A percentile compares a stretch with the other conserved stretches of the same genome.
Evolutionary conservation across 2,113 vertebrate species (phyloP).

Genomic region (Epinephelus lanceolatus): DNA sequence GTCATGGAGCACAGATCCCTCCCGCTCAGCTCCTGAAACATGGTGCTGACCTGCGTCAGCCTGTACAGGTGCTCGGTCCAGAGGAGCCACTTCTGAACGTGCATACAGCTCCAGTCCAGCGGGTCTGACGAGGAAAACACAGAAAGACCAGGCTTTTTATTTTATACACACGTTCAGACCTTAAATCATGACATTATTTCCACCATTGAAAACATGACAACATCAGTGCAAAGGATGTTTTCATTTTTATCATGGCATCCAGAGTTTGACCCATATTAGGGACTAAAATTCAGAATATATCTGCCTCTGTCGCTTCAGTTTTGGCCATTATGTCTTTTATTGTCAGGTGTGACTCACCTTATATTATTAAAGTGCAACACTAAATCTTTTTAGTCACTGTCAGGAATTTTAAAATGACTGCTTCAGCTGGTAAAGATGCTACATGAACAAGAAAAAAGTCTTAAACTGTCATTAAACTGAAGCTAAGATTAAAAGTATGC

Average conservation of each 20-base stretch:
- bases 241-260: background rate
- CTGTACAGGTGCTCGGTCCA: constrained; percentile 95
- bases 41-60: constrained; percentile 88
- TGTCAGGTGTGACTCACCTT: background rate
- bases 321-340: background rate
- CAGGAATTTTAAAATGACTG: too few species aligned
- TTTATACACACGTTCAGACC: background rate
- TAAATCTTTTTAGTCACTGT: too few species aligned
- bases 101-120: constrained; percentile 87
- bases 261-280: background rate
- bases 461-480: background rate
- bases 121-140: constrained; percentile 84
- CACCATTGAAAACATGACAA: background rate
- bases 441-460: background rate
- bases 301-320: background rate
- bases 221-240: background rate
- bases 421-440: too few species aligned
- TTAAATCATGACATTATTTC: background rate
- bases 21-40: constrained; percentile 91
- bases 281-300: background rate
- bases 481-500: background rate
- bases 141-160: background rate
- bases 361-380: fast-evolving
- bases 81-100: constrained; percentile 95
- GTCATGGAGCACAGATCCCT: constrained; percentile 92